phyloP scores from a whole-genome alignment of 2,797 vertebrate species.

The Fringilla coelebs region DNA sequence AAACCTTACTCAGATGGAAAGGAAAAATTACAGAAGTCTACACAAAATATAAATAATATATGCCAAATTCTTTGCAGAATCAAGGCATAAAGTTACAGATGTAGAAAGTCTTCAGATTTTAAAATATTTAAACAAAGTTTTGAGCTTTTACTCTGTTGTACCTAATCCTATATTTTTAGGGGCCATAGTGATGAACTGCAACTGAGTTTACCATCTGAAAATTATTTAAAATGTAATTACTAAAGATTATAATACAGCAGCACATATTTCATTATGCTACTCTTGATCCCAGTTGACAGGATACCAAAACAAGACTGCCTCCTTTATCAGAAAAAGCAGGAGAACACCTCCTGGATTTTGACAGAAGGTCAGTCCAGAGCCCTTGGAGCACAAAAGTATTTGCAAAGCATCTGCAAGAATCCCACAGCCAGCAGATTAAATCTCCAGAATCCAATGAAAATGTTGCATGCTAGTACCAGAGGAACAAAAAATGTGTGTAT shows the following conservation, averaged over 20 bases:
- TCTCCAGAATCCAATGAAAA: background rate
- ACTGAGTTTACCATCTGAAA: background rate
- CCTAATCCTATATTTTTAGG: background rate
- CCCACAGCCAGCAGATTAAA: background rate
- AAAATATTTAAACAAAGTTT: background rate
- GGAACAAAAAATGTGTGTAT: background rate
- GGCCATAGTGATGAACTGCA: background rate
- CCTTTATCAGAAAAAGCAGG: slow-evolving; percentile 1
- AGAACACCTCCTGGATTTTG: background rate
- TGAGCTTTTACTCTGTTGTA: background rate
- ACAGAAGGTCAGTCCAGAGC: background rate
- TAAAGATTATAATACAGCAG: background rate
- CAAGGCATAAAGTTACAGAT: background rate
- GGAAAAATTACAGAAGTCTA: background rate
- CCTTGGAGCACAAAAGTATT: background rate
- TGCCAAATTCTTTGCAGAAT: background rate
- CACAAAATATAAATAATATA: background rate
- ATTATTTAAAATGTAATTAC: background rate
- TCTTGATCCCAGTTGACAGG: background rate
- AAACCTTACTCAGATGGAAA: background rate
- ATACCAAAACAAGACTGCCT: background rate
- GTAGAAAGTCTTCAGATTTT: background rate
- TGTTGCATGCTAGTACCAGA: background rate
- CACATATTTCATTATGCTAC: background rate
- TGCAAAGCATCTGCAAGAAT: background rate